Base-by-base conservation (phyloP, 2,888 invertebrate species). In the Caradrina kadenii region DNA sequence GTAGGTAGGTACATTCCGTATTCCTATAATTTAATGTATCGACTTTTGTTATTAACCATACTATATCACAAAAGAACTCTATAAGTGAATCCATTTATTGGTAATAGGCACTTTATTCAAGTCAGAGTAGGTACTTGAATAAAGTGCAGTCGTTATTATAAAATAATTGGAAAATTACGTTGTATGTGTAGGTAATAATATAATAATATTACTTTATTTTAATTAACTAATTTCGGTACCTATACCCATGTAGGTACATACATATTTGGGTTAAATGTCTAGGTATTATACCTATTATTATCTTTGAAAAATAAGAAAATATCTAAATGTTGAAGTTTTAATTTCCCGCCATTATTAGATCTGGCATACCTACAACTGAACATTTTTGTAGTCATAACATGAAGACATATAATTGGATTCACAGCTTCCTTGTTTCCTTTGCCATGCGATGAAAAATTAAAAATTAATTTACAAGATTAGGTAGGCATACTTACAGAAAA, bases 31-130 rank as follows among this genome's bases (percentile, higher is more conserved):
- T 19, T 31, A 26, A 3, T 26, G 26, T 26, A 26, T 1, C 21
- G 15, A n/a, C 2, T 42, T 2, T 45, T 17, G 17, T 26, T 42
- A 11, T 7, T 63, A 53, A 42, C n/a, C 59, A 31, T 21, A 35
- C 4, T 42, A 59, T 21, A 11, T 31, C 21, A 63, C 15, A 6
- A 63, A 11, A 61, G 15, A 72, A 61, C 11, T 55, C 42, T 4
- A 53, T 45, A 35, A 61, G 72, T 60, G n/a, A 17, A 22, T 42
- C n/a, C 1, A 59, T 59, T 71, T 31, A 39, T 50, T 39, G 19
- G n/a, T 49, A 39, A 26, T 26, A 5, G 17, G 15, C 45, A 45
- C 15, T 45, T 17, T 45, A 39, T 39, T 39, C 39, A 45, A 45
- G 11, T 45, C 5, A 45, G 45, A 45, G 45, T 17, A 45, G 45